Evolutionary conservation across 2,797 vertebrate genomes (phyloP), one percentile per base, ranked within the genome.

Genomic region (Cirrhinus mrigala): DNA sequence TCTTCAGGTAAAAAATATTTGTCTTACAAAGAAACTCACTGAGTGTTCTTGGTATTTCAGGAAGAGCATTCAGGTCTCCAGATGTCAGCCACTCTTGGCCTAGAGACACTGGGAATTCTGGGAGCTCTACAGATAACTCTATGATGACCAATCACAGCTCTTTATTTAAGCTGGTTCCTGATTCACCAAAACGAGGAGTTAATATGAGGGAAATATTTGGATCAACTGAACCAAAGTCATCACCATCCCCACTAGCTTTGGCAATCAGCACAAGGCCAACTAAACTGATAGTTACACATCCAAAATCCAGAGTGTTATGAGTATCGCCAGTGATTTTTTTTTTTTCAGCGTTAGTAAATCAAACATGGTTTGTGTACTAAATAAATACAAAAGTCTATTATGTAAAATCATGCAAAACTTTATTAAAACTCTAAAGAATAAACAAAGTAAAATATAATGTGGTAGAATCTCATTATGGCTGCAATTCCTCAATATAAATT

Each of bases 141-240:
- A 33, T 90, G 66, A n/a, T 71, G 0, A 27, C 89, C 88, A 94
- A 95, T 88, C 54, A 62, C 84, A 91, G 91, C 87, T 92, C 94
- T 40, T 0, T 91, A 71, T 96, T 96, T 92, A 92, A 93, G 86
- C 88, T 87, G 29, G 91, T 89, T 0, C 2, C 88, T 46, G 85
- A 83, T 70, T 80, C 90, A 70, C 89, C 84, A 64, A 88, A 86
- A 89, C 89, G 86, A 87, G 78, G 90, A 48, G 73, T 91, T 12
- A 91, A 90, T 44, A 29, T 93, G 73, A 91, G 89, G 74, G 90
- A 93, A 29, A 85, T 93, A 79, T 88, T 92, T 76, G 79, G 64
- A 71, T 80, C 73, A 0, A 44, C 82, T 11, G 78, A 90, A 74
- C 89, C 90, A 14, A 90, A 89, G 88, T 88, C 85, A 40, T 54